Percentiles rank a stretch among this genome's conserved stretches.
These are phyloP conservation scores for Halcyon smyrnensis DNA, from an alignment of 2,797 vertebrate species.

Conservation along the genomic window DNA sequence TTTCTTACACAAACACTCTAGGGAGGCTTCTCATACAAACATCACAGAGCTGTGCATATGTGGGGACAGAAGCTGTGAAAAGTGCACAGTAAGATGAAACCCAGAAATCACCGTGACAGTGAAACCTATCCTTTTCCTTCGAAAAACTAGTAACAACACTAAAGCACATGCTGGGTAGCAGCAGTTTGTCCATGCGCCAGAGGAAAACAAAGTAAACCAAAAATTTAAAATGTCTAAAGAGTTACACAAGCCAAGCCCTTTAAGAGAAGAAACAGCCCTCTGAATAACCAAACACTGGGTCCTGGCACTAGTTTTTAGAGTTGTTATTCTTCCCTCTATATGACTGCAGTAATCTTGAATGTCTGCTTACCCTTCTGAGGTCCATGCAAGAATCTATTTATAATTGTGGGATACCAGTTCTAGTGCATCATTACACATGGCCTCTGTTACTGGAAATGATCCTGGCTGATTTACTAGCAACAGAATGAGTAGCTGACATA, in stretches of 20 bases:
- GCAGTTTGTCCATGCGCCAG: background rate
- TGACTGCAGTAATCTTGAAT: background rate
- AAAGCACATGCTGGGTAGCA: background rate
- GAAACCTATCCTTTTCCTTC: background rate
- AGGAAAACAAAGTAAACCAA: background rate
- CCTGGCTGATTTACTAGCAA: background rate
- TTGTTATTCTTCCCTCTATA: slow-evolving; percentile 2
- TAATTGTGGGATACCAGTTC: slow-evolving; percentile 36
- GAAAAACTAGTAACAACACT: background rate
- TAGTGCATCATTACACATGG: background rate
- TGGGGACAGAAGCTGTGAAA: background rate
- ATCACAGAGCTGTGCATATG: too few species aligned
- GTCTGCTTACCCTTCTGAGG: slow-evolving; percentile 16
- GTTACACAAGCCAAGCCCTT: background rate
- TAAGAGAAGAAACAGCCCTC: slow-evolving; percentile 23
- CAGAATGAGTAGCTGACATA: background rate
- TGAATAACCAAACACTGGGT: slow-evolving; percentile 10
- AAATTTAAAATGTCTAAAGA: background rate
- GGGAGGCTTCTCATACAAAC: background rate
- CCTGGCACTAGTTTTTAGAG: background rate
- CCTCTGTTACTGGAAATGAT: slow-evolving; percentile 48
- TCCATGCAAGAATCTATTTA: slow-evolving; percentile 51
- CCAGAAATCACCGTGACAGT: background rate
- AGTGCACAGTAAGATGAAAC: background rate
- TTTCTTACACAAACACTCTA: background rate